Evolutionary conservation across 1,140 invertebrate species (phyloP).

Genomic region (Calosoma granatense): DNA sequence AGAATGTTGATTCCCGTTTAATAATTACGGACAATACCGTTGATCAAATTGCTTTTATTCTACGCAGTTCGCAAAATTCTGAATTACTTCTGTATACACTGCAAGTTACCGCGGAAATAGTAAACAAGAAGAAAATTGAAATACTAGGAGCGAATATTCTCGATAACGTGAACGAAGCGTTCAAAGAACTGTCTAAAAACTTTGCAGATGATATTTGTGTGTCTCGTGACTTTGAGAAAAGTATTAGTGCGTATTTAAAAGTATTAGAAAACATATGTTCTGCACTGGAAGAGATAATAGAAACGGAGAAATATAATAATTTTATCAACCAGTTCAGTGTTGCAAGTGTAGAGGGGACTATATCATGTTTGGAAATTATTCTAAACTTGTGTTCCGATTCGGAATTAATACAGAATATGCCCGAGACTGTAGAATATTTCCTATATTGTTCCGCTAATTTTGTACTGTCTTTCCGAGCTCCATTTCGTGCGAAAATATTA

Average conservation of each 20-base stretch:
- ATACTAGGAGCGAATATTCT: background rate
- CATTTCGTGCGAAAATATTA: background rate
- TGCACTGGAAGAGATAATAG: background rate
- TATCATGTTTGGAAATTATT: background rate
- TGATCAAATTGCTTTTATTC: slow-evolving; percentile 47
- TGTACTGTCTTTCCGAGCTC: background rate
- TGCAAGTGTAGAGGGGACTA: background rate
- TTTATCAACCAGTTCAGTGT: background rate
- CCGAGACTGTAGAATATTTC: background rate
- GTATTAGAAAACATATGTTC: background rate
- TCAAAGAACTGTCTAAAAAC: background rate
- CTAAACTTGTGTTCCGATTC: background rate
- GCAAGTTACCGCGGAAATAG: slow-evolving; percentile 26
- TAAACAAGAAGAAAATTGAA: background rate
- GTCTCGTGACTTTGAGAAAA: background rate
- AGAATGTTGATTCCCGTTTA: slow-evolving; percentile 35
- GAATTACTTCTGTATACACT: slow-evolving; percentile 43
- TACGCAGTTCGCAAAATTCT: slow-evolving; percentile 56
- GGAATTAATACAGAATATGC: background rate
- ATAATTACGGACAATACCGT: slow-evolving; percentile 41
- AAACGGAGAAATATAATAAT: background rate
- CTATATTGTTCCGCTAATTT: background rate
- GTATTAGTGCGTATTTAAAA: background rate
- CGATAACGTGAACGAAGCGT: background rate
- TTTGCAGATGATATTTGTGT: background rate